Evolutionary conservation across 2,113 vertebrate genomes (phyloP), one percentile per base, ranked within the genome.

Genomic region (Rhodinocichla rosea): DNA sequence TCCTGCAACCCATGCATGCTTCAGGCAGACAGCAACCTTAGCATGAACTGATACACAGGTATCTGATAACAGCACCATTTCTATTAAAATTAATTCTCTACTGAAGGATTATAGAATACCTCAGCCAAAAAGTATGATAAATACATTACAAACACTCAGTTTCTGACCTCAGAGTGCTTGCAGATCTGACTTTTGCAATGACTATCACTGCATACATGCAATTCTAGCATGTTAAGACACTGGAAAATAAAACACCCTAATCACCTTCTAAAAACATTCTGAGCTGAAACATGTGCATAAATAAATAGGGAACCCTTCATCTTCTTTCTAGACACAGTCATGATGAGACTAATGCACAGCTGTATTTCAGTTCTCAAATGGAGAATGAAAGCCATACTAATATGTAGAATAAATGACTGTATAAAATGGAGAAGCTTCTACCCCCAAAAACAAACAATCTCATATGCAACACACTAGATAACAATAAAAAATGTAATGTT

Each of bases 401-500:
- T 11, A 73, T 5, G 20, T 15, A 55, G 11, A 55, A 73, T 65
- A 53, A 60, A 87, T 15, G 3, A 30, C 10, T 32, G 5, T 13
- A 24, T 28, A 59, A 83, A 90, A 55, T 49, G 4, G 37, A 70
- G 11, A 60, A 53, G 8, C 22, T 39, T 68, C 22, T 40, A 45
- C 3, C 1, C 16, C 6, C 6, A 7, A 57, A 42, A 11, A 4
- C 55, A n/a, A n/a, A 13, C 4, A 39, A 45, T 10, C 6, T 7
- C 7, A 28, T 35, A 47, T 18, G 17, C 44, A 39, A 27, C 17
- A n/a, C n/a, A 45, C 2, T 2, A 7, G 30, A 33, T 3, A 32
- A 22, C 2, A 26, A n/a, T 5, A 64, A 35, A 53, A 55, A n/a
- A n/a, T 20, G 3, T 8, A 26, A 69, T 24, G 10, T 16, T 40